Percentiles rank a stretch among this genome's conserved stretches.
phyloP scores from a whole-genome alignment of 2,797 vertebrate species.

The Fistularia commersonii region DNA sequence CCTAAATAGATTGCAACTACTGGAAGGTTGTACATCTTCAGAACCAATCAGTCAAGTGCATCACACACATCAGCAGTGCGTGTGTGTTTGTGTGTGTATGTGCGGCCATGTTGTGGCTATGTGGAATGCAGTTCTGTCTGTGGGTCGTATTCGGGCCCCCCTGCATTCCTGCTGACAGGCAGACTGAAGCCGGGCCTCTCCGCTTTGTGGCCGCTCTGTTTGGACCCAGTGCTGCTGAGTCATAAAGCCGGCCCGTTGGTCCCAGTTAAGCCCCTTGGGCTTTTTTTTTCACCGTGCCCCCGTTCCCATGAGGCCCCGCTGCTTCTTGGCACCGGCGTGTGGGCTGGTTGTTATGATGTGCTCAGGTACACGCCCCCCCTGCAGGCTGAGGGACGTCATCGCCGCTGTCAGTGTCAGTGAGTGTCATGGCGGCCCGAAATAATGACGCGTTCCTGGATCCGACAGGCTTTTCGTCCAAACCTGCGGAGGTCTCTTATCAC shows the following conservation, averaged over 20 bases:
- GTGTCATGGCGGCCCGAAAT: too few species aligned
- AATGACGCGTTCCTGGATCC: too few species aligned
- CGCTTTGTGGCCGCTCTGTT: constrained; percentile 56
- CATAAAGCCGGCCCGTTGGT: constrained; percentile 28
- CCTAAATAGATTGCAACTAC: too few species aligned
- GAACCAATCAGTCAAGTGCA: too few species aligned
- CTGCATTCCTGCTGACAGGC: constrained; percentile 67
- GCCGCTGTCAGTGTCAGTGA: too few species aligned
- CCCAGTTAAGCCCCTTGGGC: constrained; percentile 47
- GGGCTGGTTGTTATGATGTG: too few species aligned
- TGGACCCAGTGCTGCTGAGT: constrained; percentile 63
- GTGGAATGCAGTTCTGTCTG: constrained; percentile 28
- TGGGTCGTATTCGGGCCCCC: constrained; percentile 24
- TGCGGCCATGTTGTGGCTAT: constrained; percentile 7
- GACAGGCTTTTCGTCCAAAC: too few species aligned
- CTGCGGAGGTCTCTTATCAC: too few species aligned
- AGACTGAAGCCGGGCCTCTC: constrained; percentile 43
- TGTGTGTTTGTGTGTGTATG: background rate
- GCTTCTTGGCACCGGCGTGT: background rate
- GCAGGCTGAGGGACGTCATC: constrained; percentile 1
- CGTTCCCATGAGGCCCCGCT: constrained; percentile 9
- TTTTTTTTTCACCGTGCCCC: constrained; percentile 7
- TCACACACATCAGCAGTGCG: too few species aligned
- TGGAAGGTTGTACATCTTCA: too few species aligned
- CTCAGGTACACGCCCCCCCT: background rate